phyloP scores from a whole-genome alignment of 1,140 invertebrate species.

The Coptotermes formosanus region DNA sequence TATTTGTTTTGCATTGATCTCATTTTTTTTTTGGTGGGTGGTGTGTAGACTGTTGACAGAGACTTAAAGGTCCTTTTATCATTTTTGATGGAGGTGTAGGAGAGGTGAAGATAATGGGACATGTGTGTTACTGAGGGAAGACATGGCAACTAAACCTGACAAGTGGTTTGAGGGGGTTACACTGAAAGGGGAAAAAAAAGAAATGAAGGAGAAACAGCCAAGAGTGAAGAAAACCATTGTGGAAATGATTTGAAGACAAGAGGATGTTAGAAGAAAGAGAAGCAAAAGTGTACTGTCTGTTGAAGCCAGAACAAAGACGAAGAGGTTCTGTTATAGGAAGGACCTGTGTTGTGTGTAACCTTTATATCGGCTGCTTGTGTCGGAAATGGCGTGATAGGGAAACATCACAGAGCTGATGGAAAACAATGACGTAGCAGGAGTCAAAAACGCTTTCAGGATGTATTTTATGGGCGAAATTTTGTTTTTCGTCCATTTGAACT shows the following conservation, averaged over 20 bases:
- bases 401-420: slow-evolving; percentile 3
- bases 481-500: background rate
- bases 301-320: background rate
- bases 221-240: slow-evolving; percentile 1
- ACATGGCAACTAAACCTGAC: background rate
- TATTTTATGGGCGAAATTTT: too few relatives aligned
- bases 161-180: background rate
- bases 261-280: background rate
- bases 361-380: background rate
- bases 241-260: slow-evolving; percentile 3
- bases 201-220: background rate
- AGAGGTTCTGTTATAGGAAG: background rate
- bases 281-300: background rate
- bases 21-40: too few relatives aligned
- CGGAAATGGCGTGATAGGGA: slow-evolving; percentile 5
- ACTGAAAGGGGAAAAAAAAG: background rate
- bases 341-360: background rate
- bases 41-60: too few relatives aligned
- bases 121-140: background rate
- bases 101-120: background rate
- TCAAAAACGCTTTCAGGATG: background rate
- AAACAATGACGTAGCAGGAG: background rate
- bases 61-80: too few relatives aligned
- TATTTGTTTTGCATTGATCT: too few relatives aligned
- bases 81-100: background rate